These are phyloP conservation scores for Centropyge bicolor DNA, from an alignment of 2,797 vertebrate species.

Conservation along the genomic window DNA sequence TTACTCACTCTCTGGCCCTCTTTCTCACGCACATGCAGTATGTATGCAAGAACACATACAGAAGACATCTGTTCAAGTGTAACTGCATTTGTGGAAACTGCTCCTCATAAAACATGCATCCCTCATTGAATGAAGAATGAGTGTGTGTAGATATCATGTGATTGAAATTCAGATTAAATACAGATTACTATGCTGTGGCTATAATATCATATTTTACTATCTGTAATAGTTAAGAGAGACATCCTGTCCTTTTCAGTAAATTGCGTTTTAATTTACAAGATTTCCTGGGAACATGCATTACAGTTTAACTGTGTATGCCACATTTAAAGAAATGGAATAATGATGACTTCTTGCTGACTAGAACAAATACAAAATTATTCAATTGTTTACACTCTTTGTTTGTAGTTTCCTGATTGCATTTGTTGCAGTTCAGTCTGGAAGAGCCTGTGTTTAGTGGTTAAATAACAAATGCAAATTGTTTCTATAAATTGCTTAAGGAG, in stretches of 20 bases:
- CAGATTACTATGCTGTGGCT: conserved; percentile 15
- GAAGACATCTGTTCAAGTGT: conserved; percentile 8
- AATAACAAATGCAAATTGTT: conserved; percentile 64
- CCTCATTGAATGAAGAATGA: conserved; percentile 37
- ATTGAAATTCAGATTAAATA: conserved; percentile 53
- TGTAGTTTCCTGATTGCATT: conserved; percentile 28
- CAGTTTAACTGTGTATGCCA: background rate
- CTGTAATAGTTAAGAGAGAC: background rate
- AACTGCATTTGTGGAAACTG: conserved; percentile 45
- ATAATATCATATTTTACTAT: conserved; percentile 13
- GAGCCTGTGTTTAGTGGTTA: conserved; percentile 35
- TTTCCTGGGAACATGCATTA: conserved; percentile 9
- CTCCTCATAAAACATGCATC: conserved; percentile 45
- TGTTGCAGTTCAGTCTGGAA: conserved; percentile 23
- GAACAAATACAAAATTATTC: conserved; percentile 36
- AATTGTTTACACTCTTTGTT: conserved; percentile 27
- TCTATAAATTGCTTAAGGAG: conserved; percentile 62
- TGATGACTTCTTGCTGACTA: conserved; percentile 6
- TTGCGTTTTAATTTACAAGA: conserved; percentile 3
- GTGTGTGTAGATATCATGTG: conserved; percentile 19
- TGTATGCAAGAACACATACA: conserved; percentile 16
- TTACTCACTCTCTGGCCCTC: conserved; percentile 37
- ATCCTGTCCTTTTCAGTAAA: background rate
- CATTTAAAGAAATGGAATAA: conserved; percentile 19
- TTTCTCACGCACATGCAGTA: conserved; percentile 3